Percentiles rank a stretch among this genome's conserved stretches.
Conservation (phyloP, 1,140 invertebrate species). For the Atta texana region DNA sequence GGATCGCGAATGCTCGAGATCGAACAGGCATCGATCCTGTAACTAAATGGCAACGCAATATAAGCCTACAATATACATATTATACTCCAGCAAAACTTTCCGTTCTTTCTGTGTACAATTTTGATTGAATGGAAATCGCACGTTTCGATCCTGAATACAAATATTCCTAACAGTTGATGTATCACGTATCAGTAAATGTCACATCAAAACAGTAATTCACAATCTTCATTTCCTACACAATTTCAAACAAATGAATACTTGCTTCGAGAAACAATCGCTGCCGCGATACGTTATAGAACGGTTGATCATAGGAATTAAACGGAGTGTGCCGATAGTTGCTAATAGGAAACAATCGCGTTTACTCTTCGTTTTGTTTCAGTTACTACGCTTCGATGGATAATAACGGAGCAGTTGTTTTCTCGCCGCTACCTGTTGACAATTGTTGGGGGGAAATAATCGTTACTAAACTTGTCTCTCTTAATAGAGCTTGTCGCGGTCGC, state of each 20-base stretch:
- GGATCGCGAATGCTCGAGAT: no score
- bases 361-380: neutral
- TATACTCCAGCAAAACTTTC: no score
- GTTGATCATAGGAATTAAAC: neutral
- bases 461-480: neutral
- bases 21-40: no score
- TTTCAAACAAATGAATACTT: neutral
- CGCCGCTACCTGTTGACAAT: slow-evolving; percentile 12
- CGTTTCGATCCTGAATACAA: neutral
- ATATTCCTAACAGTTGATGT: neutral
- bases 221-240: neutral
- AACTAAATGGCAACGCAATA: no score
- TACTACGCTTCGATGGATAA: neutral
- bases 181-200: neutral
- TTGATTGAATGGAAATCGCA: no score
- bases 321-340: neutral
- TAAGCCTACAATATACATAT: no score
- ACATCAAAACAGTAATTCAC: neutral
- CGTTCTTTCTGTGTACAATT: no score
- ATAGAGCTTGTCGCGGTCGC: neutral
- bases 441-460: slow-evolving; percentile 1
- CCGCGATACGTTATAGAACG: neutral
- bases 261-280: neutral
- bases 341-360: slow-evolving; percentile 15
- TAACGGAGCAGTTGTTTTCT: neutral